Conservation (phyloP, 2,888 invertebrate genomes). For the Eurois occulta region DNA sequence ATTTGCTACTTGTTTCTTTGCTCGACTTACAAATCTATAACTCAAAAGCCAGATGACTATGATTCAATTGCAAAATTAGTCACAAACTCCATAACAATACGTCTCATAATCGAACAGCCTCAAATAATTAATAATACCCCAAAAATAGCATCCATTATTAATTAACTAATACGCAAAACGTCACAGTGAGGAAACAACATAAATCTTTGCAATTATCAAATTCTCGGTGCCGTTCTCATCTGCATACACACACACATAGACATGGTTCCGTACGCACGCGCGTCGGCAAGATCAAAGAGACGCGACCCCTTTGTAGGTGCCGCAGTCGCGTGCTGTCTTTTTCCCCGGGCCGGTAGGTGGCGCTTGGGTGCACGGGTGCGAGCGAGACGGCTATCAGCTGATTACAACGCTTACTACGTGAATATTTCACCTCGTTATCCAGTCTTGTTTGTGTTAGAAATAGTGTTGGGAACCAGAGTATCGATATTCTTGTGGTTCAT, state of each 20-base stretch:
- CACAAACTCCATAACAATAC: background rate
- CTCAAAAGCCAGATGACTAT: background rate
- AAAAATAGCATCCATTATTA: slow-evolving; percentile 62
- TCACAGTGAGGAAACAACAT: slow-evolving; percentile 76
- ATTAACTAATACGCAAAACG: slow-evolving; percentile 67
- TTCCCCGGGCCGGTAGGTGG: slow-evolving; percentile 80
- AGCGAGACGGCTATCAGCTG: slow-evolving; percentile 82
- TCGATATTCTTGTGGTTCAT: slow-evolving; percentile 74
- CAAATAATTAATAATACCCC: slow-evolving; percentile 36
- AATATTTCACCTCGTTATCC: slow-evolving; percentile 91
- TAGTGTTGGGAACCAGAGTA: slow-evolving; percentile 77
- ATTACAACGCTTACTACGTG: slow-evolving; percentile 89
- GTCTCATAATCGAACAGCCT: slow-evolving; percentile 29
- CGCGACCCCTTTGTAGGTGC: slow-evolving; percentile 89
- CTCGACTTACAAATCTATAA: slow-evolving; percentile 5
- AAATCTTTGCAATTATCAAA: slow-evolving; percentile 91
- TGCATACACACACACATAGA: slow-evolving; percentile 85
- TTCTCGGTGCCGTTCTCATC: slow-evolving; percentile 86
- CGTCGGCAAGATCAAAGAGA: slow-evolving; percentile 89
- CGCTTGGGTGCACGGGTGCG: slow-evolving; percentile 77
- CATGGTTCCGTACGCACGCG: slow-evolving; percentile 84
- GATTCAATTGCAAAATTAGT: slow-evolving; percentile 13
- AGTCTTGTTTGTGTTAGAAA: slow-evolving; percentile 89
- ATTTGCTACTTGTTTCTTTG: slow-evolving; percentile 12
- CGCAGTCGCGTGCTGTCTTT: slow-evolving; percentile 88